Base-by-base conservation (phyloP, 2,113 vertebrate species). In the Arenaria interpres region DNA sequence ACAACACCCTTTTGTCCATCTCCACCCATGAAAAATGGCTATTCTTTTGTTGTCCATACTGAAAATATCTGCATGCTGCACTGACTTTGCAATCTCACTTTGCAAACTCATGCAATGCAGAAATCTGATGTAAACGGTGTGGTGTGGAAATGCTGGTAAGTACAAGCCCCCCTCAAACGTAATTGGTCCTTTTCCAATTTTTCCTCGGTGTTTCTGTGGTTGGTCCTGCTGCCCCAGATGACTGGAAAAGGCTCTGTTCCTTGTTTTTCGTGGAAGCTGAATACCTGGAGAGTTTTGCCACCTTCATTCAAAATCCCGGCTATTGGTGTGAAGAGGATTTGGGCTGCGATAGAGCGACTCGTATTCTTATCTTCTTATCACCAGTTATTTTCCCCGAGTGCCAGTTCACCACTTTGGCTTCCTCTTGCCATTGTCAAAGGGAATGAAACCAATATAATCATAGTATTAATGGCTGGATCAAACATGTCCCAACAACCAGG, bases 101-200 rank as follows among this genome's bases (percentile, higher is more conserved):
- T 75, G 48, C 23, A 59, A 43, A 72, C 14, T 66, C 21, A 19
- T 0, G 1, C 19, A 28, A 2, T 41, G 43, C 24, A 82, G 93
- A 73, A 73, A 85, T 59, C 33, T n/a, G 16, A 4, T 21, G 2
- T 18, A 54, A 60, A 20, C 0, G 1, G 6, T 20, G n/a, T 7
- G 3, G 3, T 25, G 10, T n/a, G 50, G 43, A 82, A 68, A 17
- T 57, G 9, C 14, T 75, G 51, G 18, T 60, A 72, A 71, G 28
- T 85, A 6, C 33, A 18, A 68, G 6, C 7, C 2, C 4, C 7
- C 18, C 7, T 27, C 25, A 16, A 60, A 54, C 6, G 10, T 12
- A 78, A 9, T 1, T 6, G 7, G 7, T 79, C 35, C 33, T 80
- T 67, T 73, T 66, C 43, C 35, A 43, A 0, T 59, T 74, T 81